Conservation (phyloP, 2,888 invertebrate genomes). For the Tenthredo distinguenda region DNA sequence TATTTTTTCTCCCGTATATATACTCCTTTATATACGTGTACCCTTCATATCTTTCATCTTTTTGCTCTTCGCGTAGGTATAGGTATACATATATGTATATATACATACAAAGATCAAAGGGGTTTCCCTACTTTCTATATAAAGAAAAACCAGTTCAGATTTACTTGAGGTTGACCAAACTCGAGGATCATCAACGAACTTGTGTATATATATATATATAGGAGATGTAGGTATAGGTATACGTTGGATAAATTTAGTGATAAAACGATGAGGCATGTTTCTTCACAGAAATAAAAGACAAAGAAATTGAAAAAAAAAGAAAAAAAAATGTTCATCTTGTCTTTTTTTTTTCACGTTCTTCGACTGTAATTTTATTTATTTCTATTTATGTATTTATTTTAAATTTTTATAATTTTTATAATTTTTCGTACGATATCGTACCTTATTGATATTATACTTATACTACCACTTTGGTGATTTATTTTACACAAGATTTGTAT, state of each 20-base stretch:
- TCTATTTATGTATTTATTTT: not conserved
- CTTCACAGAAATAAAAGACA: not conserved
- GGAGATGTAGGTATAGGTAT: not conserved
- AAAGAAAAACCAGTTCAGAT: not conserved
- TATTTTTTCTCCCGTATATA: too few species aligned
- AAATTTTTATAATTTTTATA: not conserved
- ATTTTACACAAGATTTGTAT: not conserved
- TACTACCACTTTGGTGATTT: not conserved
- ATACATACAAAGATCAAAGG: not conserved
- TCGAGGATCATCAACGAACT: conserved; percentile 21
- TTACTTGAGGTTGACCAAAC: conserved; percentile 9
- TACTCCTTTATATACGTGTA: not conserved
- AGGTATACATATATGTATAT: not conserved
- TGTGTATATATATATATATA: not conserved
- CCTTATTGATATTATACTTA: not conserved
- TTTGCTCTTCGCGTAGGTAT: not conserved
- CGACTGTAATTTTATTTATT: not conserved
- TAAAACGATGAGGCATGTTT: conserved; percentile 1
- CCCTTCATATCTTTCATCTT: not conserved
- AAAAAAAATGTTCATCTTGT: not conserved
- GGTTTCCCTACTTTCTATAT: conserved; percentile 3
- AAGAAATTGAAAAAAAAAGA: not conserved
- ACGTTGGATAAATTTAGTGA: not conserved
- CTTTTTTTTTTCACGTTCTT: not conserved
- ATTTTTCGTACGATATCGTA: not conserved